Evolutionary conservation across 2,888 invertebrate species (phyloP).

Genomic region (Sinelater perroti): DNA sequence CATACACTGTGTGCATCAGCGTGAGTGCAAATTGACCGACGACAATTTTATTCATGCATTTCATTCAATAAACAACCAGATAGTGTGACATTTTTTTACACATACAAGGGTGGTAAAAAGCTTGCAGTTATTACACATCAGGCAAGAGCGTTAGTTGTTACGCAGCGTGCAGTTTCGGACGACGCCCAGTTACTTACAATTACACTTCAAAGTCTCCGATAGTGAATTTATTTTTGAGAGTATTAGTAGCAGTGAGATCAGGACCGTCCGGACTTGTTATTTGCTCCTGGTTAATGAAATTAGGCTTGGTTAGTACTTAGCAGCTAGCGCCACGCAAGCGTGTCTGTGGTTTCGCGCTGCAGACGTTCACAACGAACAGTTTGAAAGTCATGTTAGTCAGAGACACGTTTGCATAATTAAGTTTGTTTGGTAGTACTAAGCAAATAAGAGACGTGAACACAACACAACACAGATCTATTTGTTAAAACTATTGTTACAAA

Average conservation of each 20-base stretch:
- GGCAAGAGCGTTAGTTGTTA: too few relatives aligned
- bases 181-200: constrained; percentile 48
- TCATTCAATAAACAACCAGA: too few relatives aligned
- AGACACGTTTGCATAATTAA: neutral
- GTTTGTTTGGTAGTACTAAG: neutral
- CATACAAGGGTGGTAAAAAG: too few relatives aligned
- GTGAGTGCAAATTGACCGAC: too few relatives aligned
- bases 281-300: constrained; percentile 57
- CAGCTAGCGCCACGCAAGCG: constrained; percentile 16
- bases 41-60: too few relatives aligned
- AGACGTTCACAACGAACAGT: neutral
- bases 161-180: neutral
- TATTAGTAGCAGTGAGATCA: constrained; percentile 59
- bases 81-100: too few relatives aligned
- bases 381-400: neutral
- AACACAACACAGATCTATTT: neutral
- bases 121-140: too few relatives aligned
- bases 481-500: too few relatives aligned
- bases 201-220: constrained; percentile 82
- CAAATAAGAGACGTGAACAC: neutral
- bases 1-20: too few relatives aligned
- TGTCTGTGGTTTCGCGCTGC: neutral
- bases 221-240: constrained; percentile 69
- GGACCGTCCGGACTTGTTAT: constrained; percentile 61
- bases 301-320: constrained; percentile 28